Conservation (phyloP, 2,113 vertebrate species). For the Octodon degus region DNA sequence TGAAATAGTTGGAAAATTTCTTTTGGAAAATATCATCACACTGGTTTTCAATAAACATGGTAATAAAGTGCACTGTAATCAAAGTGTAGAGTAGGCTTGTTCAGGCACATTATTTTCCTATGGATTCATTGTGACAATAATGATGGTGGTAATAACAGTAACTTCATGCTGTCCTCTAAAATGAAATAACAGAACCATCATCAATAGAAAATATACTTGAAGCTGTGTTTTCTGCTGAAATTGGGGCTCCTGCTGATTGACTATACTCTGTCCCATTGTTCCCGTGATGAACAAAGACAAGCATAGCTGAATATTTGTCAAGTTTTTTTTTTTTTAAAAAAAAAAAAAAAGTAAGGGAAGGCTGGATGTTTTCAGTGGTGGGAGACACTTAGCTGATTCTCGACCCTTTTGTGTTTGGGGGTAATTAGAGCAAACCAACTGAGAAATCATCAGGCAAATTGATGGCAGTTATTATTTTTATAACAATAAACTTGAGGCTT, state of each 20-base stretch:
- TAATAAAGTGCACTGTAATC: conserved; percentile 48
- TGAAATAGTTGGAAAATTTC: conserved; percentile 43
- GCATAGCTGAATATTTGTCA: not conserved
- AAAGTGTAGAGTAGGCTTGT: conserved; percentile 14
- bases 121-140: conserved; percentile 37
- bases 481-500: not conserved
- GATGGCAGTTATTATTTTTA: not conserved
- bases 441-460: not conserved
- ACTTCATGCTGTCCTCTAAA: conserved; percentile 23
- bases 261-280: not conserved
- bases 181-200: conserved; percentile 4
- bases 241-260: not conserved
- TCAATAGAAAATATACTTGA: not conserved
- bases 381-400: not conserved
- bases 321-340: not conserved
- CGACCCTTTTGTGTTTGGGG: not conserved
- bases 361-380: not conserved
- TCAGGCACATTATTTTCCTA: not conserved
- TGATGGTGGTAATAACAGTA: not conserved
- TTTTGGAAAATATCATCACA: conserved; percentile 27
- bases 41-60: conserved; percentile 39
- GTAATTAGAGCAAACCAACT: not conserved
- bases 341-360: not conserved
- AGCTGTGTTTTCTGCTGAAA: not conserved
- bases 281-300: not conserved